Conservation (phyloP, 1,140 invertebrate species). For the Medauroidea extradentata region DNA sequence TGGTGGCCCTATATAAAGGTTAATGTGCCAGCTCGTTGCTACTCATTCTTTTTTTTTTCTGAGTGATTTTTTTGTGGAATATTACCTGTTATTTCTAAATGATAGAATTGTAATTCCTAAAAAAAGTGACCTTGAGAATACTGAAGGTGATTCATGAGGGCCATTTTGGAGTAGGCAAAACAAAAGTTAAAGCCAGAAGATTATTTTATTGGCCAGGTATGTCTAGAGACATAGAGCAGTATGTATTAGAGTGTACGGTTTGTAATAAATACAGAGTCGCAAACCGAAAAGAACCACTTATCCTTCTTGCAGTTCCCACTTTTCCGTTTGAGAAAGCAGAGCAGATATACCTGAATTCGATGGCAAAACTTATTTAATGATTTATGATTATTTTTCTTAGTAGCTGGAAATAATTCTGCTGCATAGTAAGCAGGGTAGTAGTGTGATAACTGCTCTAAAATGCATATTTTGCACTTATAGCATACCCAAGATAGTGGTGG, state of each 20-base stretch:
- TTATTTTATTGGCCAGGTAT: slow-evolving; percentile 25
- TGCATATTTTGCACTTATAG: slow-evolving; percentile 17
- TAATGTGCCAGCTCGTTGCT: too few species aligned
- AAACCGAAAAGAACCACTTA: slow-evolving; percentile 22
- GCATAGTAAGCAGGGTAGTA: background rate
- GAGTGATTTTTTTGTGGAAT: slow-evolving; percentile 22
- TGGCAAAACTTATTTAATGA: background rate
- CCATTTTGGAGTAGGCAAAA: slow-evolving; percentile 35
- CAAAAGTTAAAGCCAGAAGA: slow-evolving; percentile 16
- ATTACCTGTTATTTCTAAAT: slow-evolving; percentile 34
- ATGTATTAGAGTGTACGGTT: slow-evolving; percentile 5
- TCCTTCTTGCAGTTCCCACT: slow-evolving; percentile 19
- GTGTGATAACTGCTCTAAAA: background rate
- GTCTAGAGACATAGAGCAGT: background rate
- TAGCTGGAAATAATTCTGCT: slow-evolving; percentile 17
- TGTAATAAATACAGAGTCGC: slow-evolving; percentile 13
- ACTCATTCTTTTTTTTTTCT: slow-evolving; percentile 21
- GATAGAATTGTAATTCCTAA: too few species aligned
- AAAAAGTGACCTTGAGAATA: slow-evolving; percentile 27
- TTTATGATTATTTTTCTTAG: slow-evolving; percentile 24
- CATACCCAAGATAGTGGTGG: slow-evolving; percentile 11
- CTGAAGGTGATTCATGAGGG: slow-evolving; percentile 30
- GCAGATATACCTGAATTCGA: slow-evolving; percentile 12
- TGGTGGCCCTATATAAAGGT: too few species aligned
- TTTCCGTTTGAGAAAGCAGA: slow-evolving; percentile 25